Evolutionary conservation across 1,140 invertebrate genomes (phyloP).

Genomic region (Diabrotica undecimpunctata): DNA sequence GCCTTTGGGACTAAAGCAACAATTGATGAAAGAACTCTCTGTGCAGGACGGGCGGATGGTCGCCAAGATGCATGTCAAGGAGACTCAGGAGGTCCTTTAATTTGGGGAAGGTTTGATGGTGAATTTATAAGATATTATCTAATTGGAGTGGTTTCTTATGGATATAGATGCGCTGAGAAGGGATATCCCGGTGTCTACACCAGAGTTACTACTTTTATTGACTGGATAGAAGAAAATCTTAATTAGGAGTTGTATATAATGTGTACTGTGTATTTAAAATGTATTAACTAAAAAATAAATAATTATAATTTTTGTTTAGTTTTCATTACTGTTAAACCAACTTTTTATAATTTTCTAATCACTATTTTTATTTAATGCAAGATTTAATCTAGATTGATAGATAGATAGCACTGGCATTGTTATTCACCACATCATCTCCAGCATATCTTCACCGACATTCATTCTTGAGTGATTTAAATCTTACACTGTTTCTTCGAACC

Average conservation of each 20-base stretch:
- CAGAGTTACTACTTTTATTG: slow-evolving; percentile 61
- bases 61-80: slow-evolving; percentile 82
- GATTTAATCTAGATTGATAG: no score
- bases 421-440: no score
- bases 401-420: no score
- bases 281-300: neutral
- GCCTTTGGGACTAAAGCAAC: slow-evolving; percentile 57
- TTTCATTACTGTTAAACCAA: no score
- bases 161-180: slow-evolving; percentile 67
- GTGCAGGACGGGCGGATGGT: slow-evolving; percentile 68
- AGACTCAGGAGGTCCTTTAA: slow-evolving; percentile 81
- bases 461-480: no score
- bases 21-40: slow-evolving; percentile 66
- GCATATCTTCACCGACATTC: no score
- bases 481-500: no score
- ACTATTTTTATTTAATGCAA: no score
- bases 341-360: no score
- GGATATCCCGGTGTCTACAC: slow-evolving; percentile 76
- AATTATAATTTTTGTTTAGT: no score
- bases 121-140: slow-evolving; percentile 46
- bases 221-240: slow-evolving; percentile 56
- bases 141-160: slow-evolving; percentile 73
- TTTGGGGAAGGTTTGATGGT: slow-evolving; percentile 54
- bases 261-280: no score
- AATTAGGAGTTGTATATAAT: slow-evolving; percentile 15